Evolutionary conservation across 1,140 invertebrate genomes (phyloP), one percentile per base, ranked within the genome.

Genomic region (Drosophila oshimai): DNA sequence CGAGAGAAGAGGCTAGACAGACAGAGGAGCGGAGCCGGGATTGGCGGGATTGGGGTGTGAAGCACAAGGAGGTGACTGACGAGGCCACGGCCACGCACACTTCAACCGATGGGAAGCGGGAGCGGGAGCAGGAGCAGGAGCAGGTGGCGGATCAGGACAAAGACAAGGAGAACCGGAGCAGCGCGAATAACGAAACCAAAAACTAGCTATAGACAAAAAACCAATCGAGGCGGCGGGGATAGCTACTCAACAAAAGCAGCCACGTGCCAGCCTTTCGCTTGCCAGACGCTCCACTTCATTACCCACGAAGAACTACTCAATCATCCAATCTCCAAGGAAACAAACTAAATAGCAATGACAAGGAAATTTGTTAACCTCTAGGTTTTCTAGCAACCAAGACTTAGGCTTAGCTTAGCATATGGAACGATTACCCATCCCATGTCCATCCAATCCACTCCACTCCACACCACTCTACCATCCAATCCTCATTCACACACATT

Each of bases 121-220:
- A 22, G 34, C 29, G 46, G 24, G 31, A 41, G n/a, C 12, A 17
- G 2, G 26, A 13, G 6, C 31, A 50, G 26, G 22, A 47, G 46
- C 61, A 15, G 17, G 18, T 39, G 41, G 29, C 18, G 37, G 49
- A 50, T 39, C 60, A 20, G 55, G 73, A 39, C 60, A 17, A 62
- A 15, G 29, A 31, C 18, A 90, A 44, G 62, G 74, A 61, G 60
- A 76, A 77, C 29, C 64, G 64, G 28, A 71, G 65, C 18, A 69
- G 84, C 20, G 45, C 37, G 75, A 51, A 89, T 73, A 64, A 72
- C 53, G 33, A 89, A 76, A 72, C 78, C 74, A 71, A 83, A 77
- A 79, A 83, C 70, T 83, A 83, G 75, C 44, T 62, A 28, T 46
- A 54, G 70, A 49, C 36, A 18, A 12, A 50, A 33, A 45, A 28